A percentile compares a stretch with the other conserved stretches of the same genome.
These are phyloP conservation scores for Lepus townsendii DNA, from an alignment of 2,797 vertebrate species.

Conservation along the genomic window DNA sequence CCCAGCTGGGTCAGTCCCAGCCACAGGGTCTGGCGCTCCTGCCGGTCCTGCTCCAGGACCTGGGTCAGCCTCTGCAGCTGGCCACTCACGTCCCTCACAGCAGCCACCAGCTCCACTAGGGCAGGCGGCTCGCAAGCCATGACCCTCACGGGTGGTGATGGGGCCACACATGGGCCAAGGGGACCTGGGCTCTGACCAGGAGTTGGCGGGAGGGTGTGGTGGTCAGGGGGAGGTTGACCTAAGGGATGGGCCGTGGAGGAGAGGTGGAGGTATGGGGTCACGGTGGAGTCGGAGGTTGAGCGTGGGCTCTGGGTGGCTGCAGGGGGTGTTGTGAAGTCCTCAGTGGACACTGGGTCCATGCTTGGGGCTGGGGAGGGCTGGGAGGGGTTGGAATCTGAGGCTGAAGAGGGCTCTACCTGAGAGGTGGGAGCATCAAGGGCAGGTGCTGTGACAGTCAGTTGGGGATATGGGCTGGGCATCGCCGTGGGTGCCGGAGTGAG, in stretches of 20 bases:
- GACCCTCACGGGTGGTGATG: slow-evolving; percentile 60
- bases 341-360: neutral
- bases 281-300: neutral
- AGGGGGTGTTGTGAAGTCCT: neutral
- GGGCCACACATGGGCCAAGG: slow-evolving; percentile 61
- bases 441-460: neutral
- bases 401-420: neutral
- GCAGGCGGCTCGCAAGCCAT: slow-evolving; percentile 82
- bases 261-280: neutral
- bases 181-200: neutral
- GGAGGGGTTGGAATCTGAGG: neutral
- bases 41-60: slow-evolving; percentile 69
- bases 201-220: neutral
- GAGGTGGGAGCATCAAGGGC: neutral
- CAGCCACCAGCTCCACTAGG: slow-evolving; percentile 75
- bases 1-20: slow-evolving; percentile 66
- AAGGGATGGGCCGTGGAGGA: neutral
- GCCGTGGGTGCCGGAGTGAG: neutral
- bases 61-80: slow-evolving; percentile 70
- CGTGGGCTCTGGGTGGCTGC: neutral
- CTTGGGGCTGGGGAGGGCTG: neutral
- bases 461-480: neutral
- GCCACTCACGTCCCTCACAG: slow-evolving; percentile 69
- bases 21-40: slow-evolving; percentile 63
- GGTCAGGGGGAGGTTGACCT: slow-evolving; percentile 19